phyloP scores from a whole-genome alignment of 1,140 invertebrate species.

The Anthonomus grandis region DNA sequence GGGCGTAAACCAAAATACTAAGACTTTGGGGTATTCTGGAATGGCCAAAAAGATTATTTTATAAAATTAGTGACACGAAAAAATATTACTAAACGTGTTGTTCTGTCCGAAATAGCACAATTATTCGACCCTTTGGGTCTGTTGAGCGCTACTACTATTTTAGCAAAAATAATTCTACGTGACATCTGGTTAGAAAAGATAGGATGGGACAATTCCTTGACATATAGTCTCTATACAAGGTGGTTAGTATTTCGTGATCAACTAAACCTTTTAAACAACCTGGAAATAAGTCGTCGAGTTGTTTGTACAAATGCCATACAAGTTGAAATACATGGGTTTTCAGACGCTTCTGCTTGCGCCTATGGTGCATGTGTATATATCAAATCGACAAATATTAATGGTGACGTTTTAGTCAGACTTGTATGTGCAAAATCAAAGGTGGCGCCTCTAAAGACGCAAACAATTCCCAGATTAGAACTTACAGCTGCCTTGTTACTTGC shows the following conservation, averaged over 20 bases:
- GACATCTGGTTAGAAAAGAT: slow-evolving; percentile 27
- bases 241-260: slow-evolving; percentile 2
- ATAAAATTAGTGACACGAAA: too few species aligned
- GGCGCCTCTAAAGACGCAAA: slow-evolving; percentile 43
- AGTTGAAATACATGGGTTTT: slow-evolving; percentile 44
- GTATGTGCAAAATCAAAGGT: slow-evolving; percentile 47
- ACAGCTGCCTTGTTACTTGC: background rate
- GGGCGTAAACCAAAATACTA: too few species aligned
- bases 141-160: too few species aligned
- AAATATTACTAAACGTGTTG: too few species aligned
- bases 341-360: slow-evolving; percentile 44
- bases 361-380: slow-evolving; percentile 48
- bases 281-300: slow-evolving; percentile 2
- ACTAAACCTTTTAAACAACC: background rate
- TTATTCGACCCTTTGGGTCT: too few species aligned
- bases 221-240: background rate
- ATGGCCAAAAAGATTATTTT: too few species aligned
- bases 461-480: slow-evolving; percentile 33
- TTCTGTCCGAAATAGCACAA: too few species aligned
- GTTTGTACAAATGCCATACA: slow-evolving; percentile 7
- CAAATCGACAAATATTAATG: slow-evolving; percentile 20
- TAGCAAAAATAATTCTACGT: too few species aligned
- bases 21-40: too few species aligned
- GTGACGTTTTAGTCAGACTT: slow-evolving; percentile 26
- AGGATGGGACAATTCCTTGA: slow-evolving; percentile 26